phyloP scores from a whole-genome alignment of 1,140 invertebrate genomes.

The Drosophila mayri region DNA sequence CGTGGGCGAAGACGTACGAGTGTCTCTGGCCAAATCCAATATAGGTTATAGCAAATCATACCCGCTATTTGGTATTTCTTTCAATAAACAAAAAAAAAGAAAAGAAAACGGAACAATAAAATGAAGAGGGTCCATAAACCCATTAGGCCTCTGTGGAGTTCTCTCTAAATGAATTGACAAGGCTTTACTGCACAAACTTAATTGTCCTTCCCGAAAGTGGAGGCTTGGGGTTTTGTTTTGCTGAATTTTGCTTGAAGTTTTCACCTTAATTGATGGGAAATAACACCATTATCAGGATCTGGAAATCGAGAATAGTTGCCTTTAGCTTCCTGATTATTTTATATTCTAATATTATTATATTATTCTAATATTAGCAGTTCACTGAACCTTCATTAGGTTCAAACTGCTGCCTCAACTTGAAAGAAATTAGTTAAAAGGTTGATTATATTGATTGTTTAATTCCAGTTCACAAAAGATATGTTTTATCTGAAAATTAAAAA shows the following conservation, averaged over 20 bases:
- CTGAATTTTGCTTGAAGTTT: not conserved
- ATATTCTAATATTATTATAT: no score
- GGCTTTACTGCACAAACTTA: not conserved
- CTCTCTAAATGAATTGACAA: not conserved
- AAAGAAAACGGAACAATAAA: not conserved
- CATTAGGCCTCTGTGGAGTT: not conserved
- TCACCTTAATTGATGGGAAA: not conserved
- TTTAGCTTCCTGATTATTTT: not conserved
- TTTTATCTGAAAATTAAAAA: no score
- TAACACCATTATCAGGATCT: not conserved
- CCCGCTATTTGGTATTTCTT: conserved; percentile 2
- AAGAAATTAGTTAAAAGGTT: not conserved
- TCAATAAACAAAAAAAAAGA: not conserved
- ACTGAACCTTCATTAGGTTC: not conserved
- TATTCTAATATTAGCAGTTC: not conserved
- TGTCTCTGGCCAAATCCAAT: conserved; percentile 23
- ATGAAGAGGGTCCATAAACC: not conserved
- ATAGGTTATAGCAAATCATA: conserved; percentile 31
- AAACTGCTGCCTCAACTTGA: not conserved
- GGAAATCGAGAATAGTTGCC: no score
- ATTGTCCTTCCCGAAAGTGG: not conserved
- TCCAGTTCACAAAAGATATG: no score
- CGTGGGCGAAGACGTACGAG: conserved; percentile 37
- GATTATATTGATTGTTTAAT: no score
- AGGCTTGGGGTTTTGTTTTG: not conserved